Evolutionary conservation across 2,797 vertebrate species (phyloP).

Genomic region (Pteronotus mesoamericanus): DNA sequence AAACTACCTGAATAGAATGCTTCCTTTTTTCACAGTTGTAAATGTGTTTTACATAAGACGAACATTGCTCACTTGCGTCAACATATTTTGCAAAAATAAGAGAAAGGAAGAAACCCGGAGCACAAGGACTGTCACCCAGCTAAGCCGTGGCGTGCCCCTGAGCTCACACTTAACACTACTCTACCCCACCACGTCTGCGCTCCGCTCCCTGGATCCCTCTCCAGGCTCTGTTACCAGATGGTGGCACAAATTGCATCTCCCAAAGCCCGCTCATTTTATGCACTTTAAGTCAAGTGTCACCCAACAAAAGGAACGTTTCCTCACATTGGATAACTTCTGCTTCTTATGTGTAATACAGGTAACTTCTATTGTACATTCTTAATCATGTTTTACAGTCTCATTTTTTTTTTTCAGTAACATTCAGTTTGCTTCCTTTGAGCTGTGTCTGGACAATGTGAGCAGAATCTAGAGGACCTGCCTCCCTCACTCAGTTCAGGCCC

Average conservation of each 20-base stretch:
- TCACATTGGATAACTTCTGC: background rate
- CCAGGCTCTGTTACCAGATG: background rate
- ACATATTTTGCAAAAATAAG: background rate
- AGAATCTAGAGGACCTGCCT: background rate
- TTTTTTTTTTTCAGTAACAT: background rate
- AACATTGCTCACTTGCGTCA: background rate
- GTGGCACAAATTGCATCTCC: background rate
- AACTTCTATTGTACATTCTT: background rate
- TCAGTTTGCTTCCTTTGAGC: background rate
- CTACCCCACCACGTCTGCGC: background rate
- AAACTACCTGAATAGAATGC: background rate
- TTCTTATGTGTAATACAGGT: background rate
- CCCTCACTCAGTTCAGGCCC: fast-evolving
- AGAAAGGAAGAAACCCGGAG: background rate
- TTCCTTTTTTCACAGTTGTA: background rate
- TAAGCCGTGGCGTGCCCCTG: background rate
- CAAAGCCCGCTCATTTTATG: background rate
- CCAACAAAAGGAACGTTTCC: background rate
- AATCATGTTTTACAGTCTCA: background rate
- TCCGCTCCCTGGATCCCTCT: background rate
- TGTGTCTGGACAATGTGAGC: background rate
- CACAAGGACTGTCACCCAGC: background rate
- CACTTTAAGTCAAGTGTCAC: background rate
- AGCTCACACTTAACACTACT: background rate
- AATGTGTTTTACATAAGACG: background rate